Evolutionary conservation across 2,888 invertebrate genomes (phyloP), one percentile per base, ranked within the genome.

Genomic region (Biston betularia): DNA sequence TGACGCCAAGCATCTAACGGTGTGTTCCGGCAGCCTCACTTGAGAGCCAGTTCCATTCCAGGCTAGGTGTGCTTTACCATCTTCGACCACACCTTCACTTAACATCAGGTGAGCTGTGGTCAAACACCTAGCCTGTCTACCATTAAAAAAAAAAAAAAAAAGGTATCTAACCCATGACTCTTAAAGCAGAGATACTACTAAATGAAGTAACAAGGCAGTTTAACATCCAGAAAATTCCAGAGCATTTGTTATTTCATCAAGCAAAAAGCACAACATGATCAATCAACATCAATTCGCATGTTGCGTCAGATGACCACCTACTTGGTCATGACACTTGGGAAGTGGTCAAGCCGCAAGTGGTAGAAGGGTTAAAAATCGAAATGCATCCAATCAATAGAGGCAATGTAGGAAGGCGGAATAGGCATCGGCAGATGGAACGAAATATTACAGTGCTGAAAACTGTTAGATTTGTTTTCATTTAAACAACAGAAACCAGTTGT

Each of bases 291-390:
- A 58, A 49, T 58, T 49, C 40, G 3, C 46, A 54, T 12, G 35
- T 46, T 46, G 46, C 57, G 57, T 57, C 57, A 57, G 14, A 5
- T 46, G 54, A 34, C 15, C 56, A 45, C 14, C 44, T 40, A 44
- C 48, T 48, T 38, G 38, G 40, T 24, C 24, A 10, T 11, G 15
- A 38, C 14, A 7, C 38, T 53, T 34, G 57, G 7, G 34, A 35
- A 15, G 40, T 55, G 55, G 55, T 55, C 56, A 45, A 48, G 40
- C 50, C 15, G 42, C 54, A 54, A 24, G 42, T 53, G 49, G 53
- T 34, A 15, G 12, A 35, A 38, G 63, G 61, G 58, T 62, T 53
- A 66, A 70, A 69, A 71, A 71, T 72, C 53, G 65, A 71, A 71
- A 67, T 69, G 74, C 72, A 69, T 72, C 63, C 46, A 70, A 66